Evolutionary conservation across 2,888 invertebrate species (phyloP).

Genomic region (Clitarchus hookeri): DNA sequence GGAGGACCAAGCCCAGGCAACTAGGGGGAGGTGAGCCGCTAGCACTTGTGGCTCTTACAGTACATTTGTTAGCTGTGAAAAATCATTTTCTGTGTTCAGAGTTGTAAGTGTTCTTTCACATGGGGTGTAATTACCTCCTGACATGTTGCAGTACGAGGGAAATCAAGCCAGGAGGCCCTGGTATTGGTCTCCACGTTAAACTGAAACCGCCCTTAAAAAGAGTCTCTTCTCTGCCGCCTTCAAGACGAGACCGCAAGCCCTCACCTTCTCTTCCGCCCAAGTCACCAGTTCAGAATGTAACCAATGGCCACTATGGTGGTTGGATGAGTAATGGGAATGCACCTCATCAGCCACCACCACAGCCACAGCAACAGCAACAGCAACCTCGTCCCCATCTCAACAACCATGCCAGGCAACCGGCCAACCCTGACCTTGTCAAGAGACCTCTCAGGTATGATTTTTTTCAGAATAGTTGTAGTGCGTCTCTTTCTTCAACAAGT

Average conservation of each 20-base stretch:
- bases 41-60: too few relatives aligned
- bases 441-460: conserved; percentile 70
- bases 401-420: conserved; percentile 53
- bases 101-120: too few relatives aligned
- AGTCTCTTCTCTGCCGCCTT: conserved; percentile 28
- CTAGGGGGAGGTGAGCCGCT: too few relatives aligned
- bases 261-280: conserved; percentile 49
- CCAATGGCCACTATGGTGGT: conserved; percentile 51
- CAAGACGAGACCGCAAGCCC: conserved; percentile 36
- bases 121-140: conserved; percentile 23
- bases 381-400: conserved; percentile 54
- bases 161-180: conserved; percentile 88
- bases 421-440: conserved; percentile 66
- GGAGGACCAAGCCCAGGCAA: too few relatives aligned
- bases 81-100: too few relatives aligned
- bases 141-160: conserved; percentile 78
- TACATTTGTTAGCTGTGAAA: too few relatives aligned
- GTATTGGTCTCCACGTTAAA: conserved; percentile 87
- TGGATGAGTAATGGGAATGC: conserved; percentile 51
- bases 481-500: too few relatives aligned
- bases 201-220: conserved; percentile 49
- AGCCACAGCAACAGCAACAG: conserved; percentile 45
- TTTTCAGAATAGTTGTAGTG: too few relatives aligned
- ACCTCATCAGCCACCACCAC: conserved; percentile 54
- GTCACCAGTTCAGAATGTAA: conserved; percentile 9